Conservation (phyloP, 2,888 invertebrate species). For the Pediacus dermestoides region DNA sequence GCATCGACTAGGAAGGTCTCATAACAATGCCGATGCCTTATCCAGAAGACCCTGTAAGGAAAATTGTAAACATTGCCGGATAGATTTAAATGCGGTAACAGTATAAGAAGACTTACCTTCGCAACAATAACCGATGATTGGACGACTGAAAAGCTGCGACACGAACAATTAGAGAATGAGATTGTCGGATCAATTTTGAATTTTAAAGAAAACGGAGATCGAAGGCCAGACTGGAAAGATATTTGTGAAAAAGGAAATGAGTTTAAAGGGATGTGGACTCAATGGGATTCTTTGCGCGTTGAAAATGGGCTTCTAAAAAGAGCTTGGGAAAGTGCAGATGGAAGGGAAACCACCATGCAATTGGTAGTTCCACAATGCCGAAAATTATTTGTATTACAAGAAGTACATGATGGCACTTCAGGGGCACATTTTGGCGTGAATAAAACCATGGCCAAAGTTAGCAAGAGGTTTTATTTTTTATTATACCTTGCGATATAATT, state of each 20-base stretch:
- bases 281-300: constrained; percentile 3
- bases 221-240: too few species aligned
- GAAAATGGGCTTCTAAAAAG: constrained; percentile 7
- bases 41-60: constrained; percentile 18
- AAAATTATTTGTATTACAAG: neutral
- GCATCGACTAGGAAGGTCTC: constrained; percentile 24
- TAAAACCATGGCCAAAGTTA: too few species aligned
- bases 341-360: constrained; percentile 3
- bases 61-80: constrained; percentile 16
- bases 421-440: too few species aligned
- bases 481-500: too few species aligned
- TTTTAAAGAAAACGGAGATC: too few species aligned
- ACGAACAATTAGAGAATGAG: too few species aligned
- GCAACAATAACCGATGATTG: constrained; percentile 5
- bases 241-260: too few species aligned
- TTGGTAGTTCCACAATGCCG: constrained; percentile 7
- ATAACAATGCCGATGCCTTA: constrained; percentile 19
- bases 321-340: constrained; percentile 2
- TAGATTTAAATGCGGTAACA: too few species aligned
- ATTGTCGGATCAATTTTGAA: too few species aligned
- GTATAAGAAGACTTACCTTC: too few species aligned
- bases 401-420: constrained; percentile 10
- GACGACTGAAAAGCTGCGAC: neutral
- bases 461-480: too few species aligned
- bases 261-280: too few species aligned